These are phyloP conservation scores for Drosophila anomalata DNA, from an alignment of 2,888 invertebrate species.

Conservation along the genomic window DNA sequence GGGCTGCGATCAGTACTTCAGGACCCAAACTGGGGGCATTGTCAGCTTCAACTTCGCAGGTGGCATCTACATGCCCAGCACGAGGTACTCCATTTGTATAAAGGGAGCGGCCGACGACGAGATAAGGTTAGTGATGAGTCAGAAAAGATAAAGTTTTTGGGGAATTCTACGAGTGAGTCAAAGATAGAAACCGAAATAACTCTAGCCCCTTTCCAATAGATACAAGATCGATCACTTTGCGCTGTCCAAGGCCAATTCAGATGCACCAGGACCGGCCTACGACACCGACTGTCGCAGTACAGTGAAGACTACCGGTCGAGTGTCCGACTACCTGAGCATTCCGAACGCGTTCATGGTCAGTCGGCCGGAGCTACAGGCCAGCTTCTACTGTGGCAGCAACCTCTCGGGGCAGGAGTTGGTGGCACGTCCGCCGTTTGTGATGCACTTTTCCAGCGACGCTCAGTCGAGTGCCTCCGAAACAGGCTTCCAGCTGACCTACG, in stretches of 20 bases:
- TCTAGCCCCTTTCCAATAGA: constrained; percentile 19
- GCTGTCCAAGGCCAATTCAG: constrained; percentile 52
- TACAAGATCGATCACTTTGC: constrained; percentile 62
- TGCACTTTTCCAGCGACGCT: constrained; percentile 86
- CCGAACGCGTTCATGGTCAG: constrained; percentile 84
- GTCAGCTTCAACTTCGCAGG: constrained; percentile 87
- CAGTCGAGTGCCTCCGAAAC: constrained; percentile 60
- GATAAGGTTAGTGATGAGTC: constrained; percentile 56
- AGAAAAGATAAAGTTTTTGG: background rate
- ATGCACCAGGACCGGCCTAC: constrained; percentile 64
- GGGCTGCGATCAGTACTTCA: constrained; percentile 88
- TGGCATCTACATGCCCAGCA: constrained; percentile 85
- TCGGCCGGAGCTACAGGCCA: constrained; percentile 61
- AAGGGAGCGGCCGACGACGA: constrained; percentile 78
- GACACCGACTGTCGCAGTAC: constrained; percentile 86
- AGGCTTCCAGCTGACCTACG: constrained; percentile 66
- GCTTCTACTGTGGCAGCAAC: constrained; percentile 76
- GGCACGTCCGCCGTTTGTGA: constrained; percentile 86
- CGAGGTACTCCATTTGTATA: constrained; percentile 88
- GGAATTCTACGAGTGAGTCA: background rate
- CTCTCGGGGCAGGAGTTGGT: constrained; percentile 53
- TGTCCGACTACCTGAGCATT: constrained; percentile 86
- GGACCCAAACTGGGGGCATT: constrained; percentile 85
- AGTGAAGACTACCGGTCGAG: constrained; percentile 83
- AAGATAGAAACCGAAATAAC: background rate